Conservation (phyloP, 2,888 invertebrate species). For the Heteropelma amictum region DNA sequence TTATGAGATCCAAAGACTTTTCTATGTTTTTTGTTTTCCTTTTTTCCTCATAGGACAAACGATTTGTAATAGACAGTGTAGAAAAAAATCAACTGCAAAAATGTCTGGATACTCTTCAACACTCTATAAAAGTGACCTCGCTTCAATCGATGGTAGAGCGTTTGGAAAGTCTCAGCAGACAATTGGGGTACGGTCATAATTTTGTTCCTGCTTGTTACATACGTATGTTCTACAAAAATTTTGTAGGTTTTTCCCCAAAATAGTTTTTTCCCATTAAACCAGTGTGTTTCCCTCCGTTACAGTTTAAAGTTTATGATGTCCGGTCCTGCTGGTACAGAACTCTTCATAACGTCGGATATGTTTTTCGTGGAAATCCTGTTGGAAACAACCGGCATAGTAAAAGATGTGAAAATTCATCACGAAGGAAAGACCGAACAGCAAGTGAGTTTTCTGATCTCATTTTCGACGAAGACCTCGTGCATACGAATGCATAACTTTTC, state of each 20-base stretch:
- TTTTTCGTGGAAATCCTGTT: slow-evolving; percentile 95
- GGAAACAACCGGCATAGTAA: slow-evolving; percentile 89
- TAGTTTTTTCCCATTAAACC: too few relatives aligned
- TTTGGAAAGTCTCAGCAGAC: slow-evolving; percentile 93
- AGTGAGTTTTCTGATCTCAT: slow-evolving; percentile 66
- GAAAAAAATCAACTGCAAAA: slow-evolving; percentile 93
- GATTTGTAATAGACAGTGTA: slow-evolving; percentile 90
- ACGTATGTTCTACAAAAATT: not conserved
- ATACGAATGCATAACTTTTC: not conserved
- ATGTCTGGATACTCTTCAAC: slow-evolving; percentile 94
- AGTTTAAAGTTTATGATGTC: slow-evolving; percentile 93
- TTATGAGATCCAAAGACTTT: not conserved
- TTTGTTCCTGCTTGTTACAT: not conserved
- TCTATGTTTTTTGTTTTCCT: slow-evolving; percentile 14
- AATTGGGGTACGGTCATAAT: slow-evolving; percentile 84
- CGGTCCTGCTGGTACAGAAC: slow-evolving; percentile 87
- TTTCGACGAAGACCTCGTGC: too few relatives aligned
- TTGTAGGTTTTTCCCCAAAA: not conserved
- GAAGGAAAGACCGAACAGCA: slow-evolving; percentile 86
- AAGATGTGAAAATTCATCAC: slow-evolving; percentile 95
- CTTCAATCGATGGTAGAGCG: slow-evolving; percentile 95
- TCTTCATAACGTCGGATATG: slow-evolving; percentile 97
- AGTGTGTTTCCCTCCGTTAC: slow-evolving; percentile 2
- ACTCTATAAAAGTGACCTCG: slow-evolving; percentile 95
- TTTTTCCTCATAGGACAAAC: slow-evolving; percentile 91